Conservation (phyloP, 2,888 invertebrate genomes). For the Myopa testacea region DNA sequence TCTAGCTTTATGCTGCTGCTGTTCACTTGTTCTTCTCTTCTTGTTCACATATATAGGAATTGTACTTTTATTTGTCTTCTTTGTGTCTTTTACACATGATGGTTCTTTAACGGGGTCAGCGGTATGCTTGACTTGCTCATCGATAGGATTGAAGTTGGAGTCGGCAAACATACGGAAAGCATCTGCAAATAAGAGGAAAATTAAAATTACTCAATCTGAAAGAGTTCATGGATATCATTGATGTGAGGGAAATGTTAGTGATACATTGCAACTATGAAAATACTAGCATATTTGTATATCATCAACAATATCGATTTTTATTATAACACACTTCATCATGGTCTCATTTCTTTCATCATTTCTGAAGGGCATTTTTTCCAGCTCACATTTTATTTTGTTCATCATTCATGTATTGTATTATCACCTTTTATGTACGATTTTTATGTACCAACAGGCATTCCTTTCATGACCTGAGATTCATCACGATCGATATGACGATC, state of each 20-base stretch:
- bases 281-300: background rate
- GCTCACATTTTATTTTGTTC: background rate
- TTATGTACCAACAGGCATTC: background rate
- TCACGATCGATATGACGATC: background rate
- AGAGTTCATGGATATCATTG: background rate
- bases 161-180: conserved; percentile 41
- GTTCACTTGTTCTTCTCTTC: background rate
- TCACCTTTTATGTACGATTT: background rate
- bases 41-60: no score
- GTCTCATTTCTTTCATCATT: no score
- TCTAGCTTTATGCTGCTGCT: background rate
- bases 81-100: no score
- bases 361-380: background rate
- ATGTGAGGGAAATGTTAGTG: background rate
- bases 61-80: no score
- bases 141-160: conserved; percentile 39
- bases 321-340: no score
- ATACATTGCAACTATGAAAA: background rate
- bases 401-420: no score
- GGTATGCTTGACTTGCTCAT: conserved; percentile 26
- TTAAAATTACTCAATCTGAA: background rate
- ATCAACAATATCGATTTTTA: no score
- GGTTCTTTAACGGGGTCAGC: background rate
- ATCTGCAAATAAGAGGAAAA: conserved; percentile 27
- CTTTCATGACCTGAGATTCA: background rate